Conservation (phyloP, 2,797 vertebrate species). For the Coluber constrictor region DNA sequence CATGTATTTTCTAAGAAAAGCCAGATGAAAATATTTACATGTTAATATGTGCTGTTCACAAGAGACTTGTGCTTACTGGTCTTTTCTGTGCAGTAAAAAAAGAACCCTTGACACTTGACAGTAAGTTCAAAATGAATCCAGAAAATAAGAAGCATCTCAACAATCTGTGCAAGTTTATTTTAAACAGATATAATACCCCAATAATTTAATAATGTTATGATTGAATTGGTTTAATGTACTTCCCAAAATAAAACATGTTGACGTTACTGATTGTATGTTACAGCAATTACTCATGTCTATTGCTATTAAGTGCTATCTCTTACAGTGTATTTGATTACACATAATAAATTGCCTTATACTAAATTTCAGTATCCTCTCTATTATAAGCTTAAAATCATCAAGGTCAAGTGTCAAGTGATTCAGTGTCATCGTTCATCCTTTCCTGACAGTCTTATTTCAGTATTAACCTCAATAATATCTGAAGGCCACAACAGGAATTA, state of each 20-base stretch:
- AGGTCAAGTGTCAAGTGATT: conserved; percentile 31
- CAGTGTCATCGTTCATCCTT: conserved; percentile 35
- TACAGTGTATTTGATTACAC: neutral
- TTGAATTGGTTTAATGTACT: neutral
- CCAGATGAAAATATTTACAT: conserved; percentile 10
- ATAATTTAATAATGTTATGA: neutral
- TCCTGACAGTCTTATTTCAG: conserved; percentile 33
- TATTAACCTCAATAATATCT: conserved; percentile 22
- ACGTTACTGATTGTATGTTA: neutral
- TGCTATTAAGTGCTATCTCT: conserved; percentile 1
- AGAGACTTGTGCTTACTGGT: conserved; percentile 1
- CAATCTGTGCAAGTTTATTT: neutral
- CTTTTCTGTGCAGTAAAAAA: conserved; percentile 14
- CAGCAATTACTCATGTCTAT: neutral
- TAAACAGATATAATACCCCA: neutral
- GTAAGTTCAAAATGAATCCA: conserved; percentile 23
- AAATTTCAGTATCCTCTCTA: neutral
- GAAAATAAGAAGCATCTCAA: conserved; percentile 40
- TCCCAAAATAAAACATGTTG: neutral
- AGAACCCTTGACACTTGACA: conserved; percentile 17
- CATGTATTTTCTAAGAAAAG: neutral
- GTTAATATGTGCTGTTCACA: neutral
- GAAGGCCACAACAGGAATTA: conserved; percentile 25
- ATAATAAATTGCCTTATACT: conserved; percentile 11
- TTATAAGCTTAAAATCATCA: neutral